phyloP scores from a whole-genome alignment of 2,888 invertebrate species.

The Tipula vernalis region DNA sequence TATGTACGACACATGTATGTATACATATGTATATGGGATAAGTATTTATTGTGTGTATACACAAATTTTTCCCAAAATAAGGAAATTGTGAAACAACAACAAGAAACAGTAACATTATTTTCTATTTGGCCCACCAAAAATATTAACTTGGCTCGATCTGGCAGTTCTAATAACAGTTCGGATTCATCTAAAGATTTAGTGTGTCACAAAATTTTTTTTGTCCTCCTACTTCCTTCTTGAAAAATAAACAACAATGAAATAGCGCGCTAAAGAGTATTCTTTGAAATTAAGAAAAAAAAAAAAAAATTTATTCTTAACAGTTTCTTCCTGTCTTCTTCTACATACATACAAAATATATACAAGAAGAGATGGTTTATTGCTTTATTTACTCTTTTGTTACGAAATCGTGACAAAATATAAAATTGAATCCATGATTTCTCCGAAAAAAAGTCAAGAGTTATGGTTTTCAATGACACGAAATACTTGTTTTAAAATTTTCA shows the following conservation, averaged over 20 bases:
- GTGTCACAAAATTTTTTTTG: neutral
- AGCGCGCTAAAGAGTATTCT: neutral
- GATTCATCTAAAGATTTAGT: neutral
- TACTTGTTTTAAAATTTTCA: neutral
- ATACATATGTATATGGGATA: neutral
- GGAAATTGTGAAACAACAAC: neutral
- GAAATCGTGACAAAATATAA: neutral
- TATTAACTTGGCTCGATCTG: neutral
- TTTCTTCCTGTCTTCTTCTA: neutral
- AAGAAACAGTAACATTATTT: too few relatives aligned
- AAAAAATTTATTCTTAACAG: neutral
- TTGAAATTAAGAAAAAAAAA: neutral
- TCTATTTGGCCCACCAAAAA: neutral
- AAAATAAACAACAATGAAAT: neutral
- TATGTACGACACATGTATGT: neutral
- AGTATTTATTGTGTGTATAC: neutral
- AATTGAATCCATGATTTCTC: neutral
- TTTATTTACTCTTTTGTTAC: slow-evolving; percentile 4
- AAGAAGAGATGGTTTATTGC: slow-evolving; percentile 4
- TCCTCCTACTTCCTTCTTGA: neutral
- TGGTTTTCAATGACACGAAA: slow-evolving; percentile 4
- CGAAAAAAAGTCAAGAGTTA: neutral
- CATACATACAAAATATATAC: neutral
- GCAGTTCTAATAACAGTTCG: neutral
- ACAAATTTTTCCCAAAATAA: neutral